These are phyloP conservation scores for Phengaris arion DNA, from an alignment of 2,888 invertebrate species.

Conservation along the genomic window DNA sequence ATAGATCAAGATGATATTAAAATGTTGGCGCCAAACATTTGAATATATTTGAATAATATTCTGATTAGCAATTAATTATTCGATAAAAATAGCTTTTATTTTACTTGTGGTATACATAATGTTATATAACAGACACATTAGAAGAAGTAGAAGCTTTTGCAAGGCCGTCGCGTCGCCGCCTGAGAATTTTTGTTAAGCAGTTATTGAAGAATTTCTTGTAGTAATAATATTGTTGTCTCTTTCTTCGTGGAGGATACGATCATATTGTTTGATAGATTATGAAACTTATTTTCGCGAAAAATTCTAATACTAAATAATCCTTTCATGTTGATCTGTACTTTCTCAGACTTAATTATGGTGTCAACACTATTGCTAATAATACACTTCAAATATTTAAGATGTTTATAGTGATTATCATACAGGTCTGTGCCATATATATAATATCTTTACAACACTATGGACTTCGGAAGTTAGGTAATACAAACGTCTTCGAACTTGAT, in stretches of 20 bases:
- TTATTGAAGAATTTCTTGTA: background rate
- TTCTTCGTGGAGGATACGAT: too few relatives aligned
- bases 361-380: too few relatives aligned
- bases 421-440: background rate
- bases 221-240: too few relatives aligned
- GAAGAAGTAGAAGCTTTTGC: background rate
- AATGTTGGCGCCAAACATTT: conserved; percentile 19
- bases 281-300: too few relatives aligned
- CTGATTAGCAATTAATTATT: conserved; percentile 4
- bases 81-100: background rate
- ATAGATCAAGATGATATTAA: background rate
- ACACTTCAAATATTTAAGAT: too few relatives aligned
- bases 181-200: background rate
- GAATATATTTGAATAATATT: conserved; percentile 8
- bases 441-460: background rate
- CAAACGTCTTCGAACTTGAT: background rate
- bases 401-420: too few relatives aligned
- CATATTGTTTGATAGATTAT: too few relatives aligned
- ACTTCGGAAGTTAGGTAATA: conserved; percentile 18
- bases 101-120: background rate
- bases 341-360: too few relatives aligned
- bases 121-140: background rate
- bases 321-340: too few relatives aligned
- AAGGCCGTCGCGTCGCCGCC: background rate
- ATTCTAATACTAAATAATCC: too few relatives aligned